These are phyloP conservation scores for Umimayanthus kanabou DNA, from an alignment of 92 coral and sea anemone genomes.

Conservation along the genomic window DNA sequence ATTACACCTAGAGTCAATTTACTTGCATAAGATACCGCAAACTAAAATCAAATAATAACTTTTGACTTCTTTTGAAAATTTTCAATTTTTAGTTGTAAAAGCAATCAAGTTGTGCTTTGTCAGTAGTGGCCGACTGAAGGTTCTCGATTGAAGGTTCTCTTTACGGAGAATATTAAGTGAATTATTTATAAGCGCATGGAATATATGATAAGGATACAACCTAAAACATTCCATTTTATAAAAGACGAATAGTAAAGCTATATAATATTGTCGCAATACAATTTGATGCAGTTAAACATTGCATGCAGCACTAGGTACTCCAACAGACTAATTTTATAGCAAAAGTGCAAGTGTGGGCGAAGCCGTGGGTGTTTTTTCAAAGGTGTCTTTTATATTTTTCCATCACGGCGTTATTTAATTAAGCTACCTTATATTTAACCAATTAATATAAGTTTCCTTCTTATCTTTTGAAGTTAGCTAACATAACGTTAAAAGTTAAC, in stretches of 20 bases:
- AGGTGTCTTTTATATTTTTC: not conserved
- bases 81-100: not conserved
- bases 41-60: not conserved
- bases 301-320: not conserved
- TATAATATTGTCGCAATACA: not conserved
- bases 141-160: not conserved
- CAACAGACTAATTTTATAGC: not conserved
- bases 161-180: not conserved
- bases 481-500: not conserved
- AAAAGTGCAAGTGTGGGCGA: not conserved
- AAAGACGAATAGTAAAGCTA: not conserved
- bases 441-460: not conserved
- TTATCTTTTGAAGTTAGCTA: not conserved
- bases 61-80: not conserved
- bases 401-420: too few relatives aligned
- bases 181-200: constrained; percentile 43
- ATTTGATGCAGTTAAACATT: not conserved
- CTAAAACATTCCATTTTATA: not conserved
- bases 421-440: too few relatives aligned
- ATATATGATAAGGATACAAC: constrained; percentile 6
- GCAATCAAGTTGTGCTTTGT: not conserved
- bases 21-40: not conserved
- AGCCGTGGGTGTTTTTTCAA: not conserved
- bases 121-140: not conserved
- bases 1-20: not conserved